Base-by-base conservation (phyloP, 2,797 vertebrate genomes). In the Uromys caudimaculatus region DNA sequence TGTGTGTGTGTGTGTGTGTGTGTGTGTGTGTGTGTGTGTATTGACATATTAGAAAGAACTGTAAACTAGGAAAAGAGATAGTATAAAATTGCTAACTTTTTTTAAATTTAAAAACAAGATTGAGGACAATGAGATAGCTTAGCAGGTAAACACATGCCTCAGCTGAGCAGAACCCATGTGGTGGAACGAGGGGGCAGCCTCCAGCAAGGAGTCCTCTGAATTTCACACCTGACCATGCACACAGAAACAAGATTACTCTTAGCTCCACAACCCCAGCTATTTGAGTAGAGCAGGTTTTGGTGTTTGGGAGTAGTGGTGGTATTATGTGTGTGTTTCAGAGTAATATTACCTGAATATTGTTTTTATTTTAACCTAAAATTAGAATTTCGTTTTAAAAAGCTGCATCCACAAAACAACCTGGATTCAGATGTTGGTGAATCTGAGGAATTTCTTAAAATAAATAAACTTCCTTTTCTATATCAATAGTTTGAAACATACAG, bases 381-480 rank as follows among this genome's bases (percentile, higher is more conserved):
- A 58, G 10, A 94, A 87, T 90, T 94, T 73, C 75, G 67, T 79
- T 75, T 60, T 56, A 19, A 17, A 89, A 69, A 97, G 73, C 38
- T 50, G 1, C 41, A 73, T 21, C 71, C 38, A 21, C 27, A 44
- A 29, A 58, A 73, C 52, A 88, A 32, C 52, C 52, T 60, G 11
- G 38, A 89, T 58, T 89, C 35, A 75, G n/a, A 32, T 75, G 32
- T 76, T 54, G 71, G 8, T 41, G 14, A 4, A 54, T 87, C 23
- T 2, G 29, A 91, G 27, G 81, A 4, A 3, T 85, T 94, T 93
- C 41, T 82, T 58, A 91, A 96, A 90, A 87, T 27, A 73, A 71
- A 75, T 54, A 38, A 0, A 56, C 27, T 88, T 89, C 17, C 78
- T 88, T 92, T 77, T 17, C 62, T 73, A 67, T 32, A 90, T 38